Conservation (phyloP, 2,888 invertebrate genomes). For the Diarsia rubi region DNA sequence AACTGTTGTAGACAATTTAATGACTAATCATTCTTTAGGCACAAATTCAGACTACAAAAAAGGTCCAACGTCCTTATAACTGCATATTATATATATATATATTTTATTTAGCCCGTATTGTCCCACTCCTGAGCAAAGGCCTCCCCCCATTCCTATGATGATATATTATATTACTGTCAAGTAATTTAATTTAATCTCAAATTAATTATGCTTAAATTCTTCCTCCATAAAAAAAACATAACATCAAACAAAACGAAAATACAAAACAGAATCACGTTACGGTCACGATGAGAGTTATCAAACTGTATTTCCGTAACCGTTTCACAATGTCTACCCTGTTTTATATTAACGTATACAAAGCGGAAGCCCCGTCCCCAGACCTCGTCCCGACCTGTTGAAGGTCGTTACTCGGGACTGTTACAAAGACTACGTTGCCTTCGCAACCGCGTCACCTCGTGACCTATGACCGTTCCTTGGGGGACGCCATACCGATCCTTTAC, state of each 20-base stretch:
- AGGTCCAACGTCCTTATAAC: too few relatives aligned
- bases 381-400: constrained; percentile 42
- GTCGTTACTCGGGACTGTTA: constrained; percentile 13
- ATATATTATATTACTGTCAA: too few relatives aligned
- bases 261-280: constrained; percentile 6
- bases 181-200: not conserved
- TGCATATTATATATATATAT: too few relatives aligned
- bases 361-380: constrained; percentile 27
- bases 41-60: not conserved
- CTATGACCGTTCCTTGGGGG: constrained; percentile 30
- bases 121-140: too few relatives aligned
- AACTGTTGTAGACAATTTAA: not conserved
- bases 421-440: constrained; percentile 3
- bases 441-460: constrained; percentile 10
- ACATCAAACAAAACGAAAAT: constrained; percentile 12
- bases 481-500: constrained; percentile 31
- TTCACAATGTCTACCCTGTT: constrained; percentile 21
- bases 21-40: not conserved
- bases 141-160: too few relatives aligned
- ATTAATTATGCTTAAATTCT: not conserved
- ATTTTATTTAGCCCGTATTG: too few relatives aligned
- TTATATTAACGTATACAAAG: constrained; percentile 13
- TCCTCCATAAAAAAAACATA: not conserved
- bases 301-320: constrained; percentile 12
- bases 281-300: constrained; percentile 14